Percentiles rank a stretch among this genome's conserved stretches.
phyloP scores from a whole-genome alignment of 2,113 vertebrate genomes.

The Bos indicus region DNA sequence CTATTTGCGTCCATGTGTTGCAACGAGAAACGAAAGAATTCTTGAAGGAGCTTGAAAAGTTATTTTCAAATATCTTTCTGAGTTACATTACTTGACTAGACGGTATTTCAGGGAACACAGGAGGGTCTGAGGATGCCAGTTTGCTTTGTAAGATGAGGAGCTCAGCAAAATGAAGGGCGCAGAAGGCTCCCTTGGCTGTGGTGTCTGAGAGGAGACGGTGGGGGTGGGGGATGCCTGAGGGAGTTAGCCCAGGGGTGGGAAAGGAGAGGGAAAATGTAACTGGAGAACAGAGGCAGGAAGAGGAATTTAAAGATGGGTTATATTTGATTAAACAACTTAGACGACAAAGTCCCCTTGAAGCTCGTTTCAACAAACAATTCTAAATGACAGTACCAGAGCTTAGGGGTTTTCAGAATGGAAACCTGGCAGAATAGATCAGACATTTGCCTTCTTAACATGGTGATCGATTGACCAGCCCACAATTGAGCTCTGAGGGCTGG shows the following conservation, averaged over 20 bases:
- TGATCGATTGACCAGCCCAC: neutral
- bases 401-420: neutral
- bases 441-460: neutral
- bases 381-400: fast-evolving
- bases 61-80: conserved; percentile 42
- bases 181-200: neutral
- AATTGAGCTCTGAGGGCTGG: neutral
- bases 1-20: conserved; percentile 47
- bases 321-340: neutral
- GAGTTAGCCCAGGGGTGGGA: neutral
- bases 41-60: conserved; percentile 12
- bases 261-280: neutral
- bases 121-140: neutral
- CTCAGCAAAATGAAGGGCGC: neutral
- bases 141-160: conserved; percentile 14
- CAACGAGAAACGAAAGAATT: conserved; percentile 65
- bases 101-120: neutral
- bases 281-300: neutral
- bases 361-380: neutral
- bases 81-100: neutral
- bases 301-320: neutral
- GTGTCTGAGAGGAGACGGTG: neutral
- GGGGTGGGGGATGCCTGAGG: fast-evolving
- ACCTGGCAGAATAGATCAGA: neutral
- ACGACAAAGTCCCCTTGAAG: neutral